Percentiles rank a stretch among this genome's conserved stretches.
These are phyloP conservation scores for Cerastis leucographa DNA, from an alignment of 2,888 invertebrate species.

Conservation along the genomic window DNA sequence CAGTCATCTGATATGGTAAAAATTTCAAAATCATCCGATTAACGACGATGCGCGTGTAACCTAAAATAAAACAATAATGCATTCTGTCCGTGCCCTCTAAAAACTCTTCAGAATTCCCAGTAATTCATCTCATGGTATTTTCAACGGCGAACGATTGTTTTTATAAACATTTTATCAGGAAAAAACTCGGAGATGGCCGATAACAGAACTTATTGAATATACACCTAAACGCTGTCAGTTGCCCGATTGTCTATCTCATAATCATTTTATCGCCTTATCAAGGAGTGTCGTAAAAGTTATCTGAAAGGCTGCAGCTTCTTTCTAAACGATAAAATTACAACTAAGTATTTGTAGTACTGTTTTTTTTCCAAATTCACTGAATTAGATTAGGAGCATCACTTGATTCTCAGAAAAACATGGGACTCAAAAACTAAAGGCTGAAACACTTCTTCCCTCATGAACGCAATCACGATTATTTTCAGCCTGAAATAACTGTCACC, in stretches of 20 bases:
- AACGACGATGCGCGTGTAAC: not conserved
- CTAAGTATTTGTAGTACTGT: not conserved
- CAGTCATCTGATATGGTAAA: not conserved
- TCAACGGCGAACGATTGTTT: not conserved
- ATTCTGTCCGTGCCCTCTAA: constrained; percentile 17
- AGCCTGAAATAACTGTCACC: not conserved
- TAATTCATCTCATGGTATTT: constrained; percentile 33
- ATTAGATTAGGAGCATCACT: not conserved
- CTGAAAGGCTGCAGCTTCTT: constrained; percentile 22
- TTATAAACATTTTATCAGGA: constrained; percentile 15
- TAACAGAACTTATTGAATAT: constrained; percentile 45
- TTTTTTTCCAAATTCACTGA: constrained; percentile 14
- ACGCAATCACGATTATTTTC: not conserved
- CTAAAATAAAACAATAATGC: not conserved
- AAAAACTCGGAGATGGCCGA: constrained; percentile 38
- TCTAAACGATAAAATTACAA: not conserved
- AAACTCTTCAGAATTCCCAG: constrained; percentile 18
- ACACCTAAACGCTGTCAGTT: constrained; percentile 51
- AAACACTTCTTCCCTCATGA: not conserved
- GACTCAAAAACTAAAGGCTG: not conserved
- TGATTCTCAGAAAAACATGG: not conserved
- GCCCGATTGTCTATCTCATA: constrained; percentile 61
- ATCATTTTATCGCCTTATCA: constrained; percentile 28
- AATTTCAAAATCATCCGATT: constrained; percentile 20
- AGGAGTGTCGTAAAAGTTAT: constrained; percentile 20